Base-by-base conservation (phyloP, 92 coral and sea anemone species). In the Metridium senile region DNA sequence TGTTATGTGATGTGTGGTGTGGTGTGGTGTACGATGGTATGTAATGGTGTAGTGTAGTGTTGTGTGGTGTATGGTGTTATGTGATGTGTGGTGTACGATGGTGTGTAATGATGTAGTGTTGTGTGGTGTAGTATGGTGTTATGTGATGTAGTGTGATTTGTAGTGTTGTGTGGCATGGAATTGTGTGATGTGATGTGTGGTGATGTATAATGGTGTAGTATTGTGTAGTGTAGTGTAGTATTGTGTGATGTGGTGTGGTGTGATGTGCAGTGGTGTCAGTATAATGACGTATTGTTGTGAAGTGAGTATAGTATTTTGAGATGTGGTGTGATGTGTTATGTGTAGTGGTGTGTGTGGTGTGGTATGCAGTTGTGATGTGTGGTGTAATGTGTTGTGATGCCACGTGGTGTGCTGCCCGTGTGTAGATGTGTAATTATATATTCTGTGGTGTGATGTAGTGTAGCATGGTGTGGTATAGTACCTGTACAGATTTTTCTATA, bases 401-500 rank as follows among this genome's bases (percentile, higher is more conserved):
- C n/a, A n/a, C n/a, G n/a, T n/a, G n/a, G n/a, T n/a, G n/a, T n/a
- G n/a, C n/a, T n/a, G n/a, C n/a, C n/a, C n/a, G n/a, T n/a, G n/a
- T n/a, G n/a, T n/a, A n/a, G n/a, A n/a, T n/a, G 49, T 4, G 13
- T 6, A 39, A 13, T 4, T 39, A 13, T 39, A 4, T 39, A 39
- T 6, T 39, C 8, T 39, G 8, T 39, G 6, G 49, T 6, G 49
- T 39, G 13, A 39, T 39, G 49, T 27, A 62, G 6, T 23, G 33
- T 17, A 25, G 11, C 45, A 62, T 10, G 43, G 11, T 17, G 26
- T 2, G 34, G 11, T 21, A 7, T 13, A 57, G 23, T 84, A 95
- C 99, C 97, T 95, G 96, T 0, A 95, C 90, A 69, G 99, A 91
- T 46, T 86, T 86, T 66, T 93, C 99, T 75, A 95, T 93, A 69